Evolutionary conservation across 2,888 invertebrate genomes (phyloP).

Genomic region (Venusia cambrica): DNA sequence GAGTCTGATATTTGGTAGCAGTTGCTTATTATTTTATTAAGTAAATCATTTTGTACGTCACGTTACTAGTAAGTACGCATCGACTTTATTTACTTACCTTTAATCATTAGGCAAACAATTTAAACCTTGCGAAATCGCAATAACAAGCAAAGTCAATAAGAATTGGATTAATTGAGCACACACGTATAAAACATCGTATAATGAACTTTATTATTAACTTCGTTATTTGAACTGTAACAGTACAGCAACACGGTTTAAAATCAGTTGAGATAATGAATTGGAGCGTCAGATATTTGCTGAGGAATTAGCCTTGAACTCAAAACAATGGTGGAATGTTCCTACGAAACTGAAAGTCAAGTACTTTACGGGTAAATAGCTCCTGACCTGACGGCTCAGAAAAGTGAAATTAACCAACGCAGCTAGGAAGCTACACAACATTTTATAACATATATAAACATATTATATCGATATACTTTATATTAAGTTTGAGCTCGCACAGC

Average conservation of each 20-base stretch:
- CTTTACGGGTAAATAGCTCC: constrained; percentile 5
- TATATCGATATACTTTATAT: too few species aligned
- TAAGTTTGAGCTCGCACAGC: too few species aligned
- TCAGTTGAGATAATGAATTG: constrained; percentile 21
- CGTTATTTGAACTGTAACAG: constrained; percentile 8
- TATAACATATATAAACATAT: too few species aligned
- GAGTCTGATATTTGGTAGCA: too few species aligned
- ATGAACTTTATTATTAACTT: background rate
- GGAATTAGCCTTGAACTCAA: constrained; percentile 62
- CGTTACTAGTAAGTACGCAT: too few species aligned
- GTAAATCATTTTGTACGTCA: too few species aligned
- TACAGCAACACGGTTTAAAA: constrained; percentile 6
- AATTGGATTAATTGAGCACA: constrained; percentile 20
- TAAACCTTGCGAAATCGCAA: constrained; percentile 10
- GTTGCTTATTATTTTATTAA: too few species aligned
- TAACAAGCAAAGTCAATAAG: constrained; percentile 17
- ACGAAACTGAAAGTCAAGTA: constrained; percentile 52
- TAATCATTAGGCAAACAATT: constrained; percentile 3
- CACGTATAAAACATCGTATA: constrained; percentile 6
- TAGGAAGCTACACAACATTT: too few species aligned
- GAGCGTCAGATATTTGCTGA: constrained; percentile 31
- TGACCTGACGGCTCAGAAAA: too few species aligned
- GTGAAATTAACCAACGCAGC: too few species aligned
- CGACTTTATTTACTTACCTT: background rate
- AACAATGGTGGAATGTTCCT: constrained; percentile 46